Evolutionary conservation across 2,888 invertebrate genomes (phyloP), one percentile per base, ranked within the genome.

Genomic region (Deroplatys truncata): DNA sequence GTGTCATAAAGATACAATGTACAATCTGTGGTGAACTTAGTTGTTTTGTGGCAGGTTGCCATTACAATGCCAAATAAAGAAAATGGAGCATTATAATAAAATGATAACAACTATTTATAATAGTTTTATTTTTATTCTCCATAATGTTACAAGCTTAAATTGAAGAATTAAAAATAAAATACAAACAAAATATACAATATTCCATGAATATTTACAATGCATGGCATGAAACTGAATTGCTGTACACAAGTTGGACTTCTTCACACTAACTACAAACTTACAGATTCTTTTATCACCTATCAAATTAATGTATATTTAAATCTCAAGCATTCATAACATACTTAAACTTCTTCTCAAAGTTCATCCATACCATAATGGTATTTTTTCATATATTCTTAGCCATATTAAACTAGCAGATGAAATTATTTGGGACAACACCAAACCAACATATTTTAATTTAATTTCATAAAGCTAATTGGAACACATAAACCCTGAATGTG

Each of bases 131-230:
- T 35, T 84, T 84, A 72, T 89, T 86, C 84, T 89, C 85, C 84
- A 87, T 87, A 89, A 89, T 89, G 89, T 90, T 90, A 90, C 90
- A 90, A 90, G 90, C 90, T 88, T 86, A 85, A 90, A 85, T 87
- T 90, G 82, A 90, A 88, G 85, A 90, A 88, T 88, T 84, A 90
- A 90, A 90, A 90, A 90, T 90, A 90, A 90, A 90, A 90, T 90
- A 88, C 90, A 90, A 90, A 90, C 90, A 90, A 90, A 90, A 90
- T 90, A 88, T 90, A 90, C 90, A 90, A 83, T 90, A 90, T 88
- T 88, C 86, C 86, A 88, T 85, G 88, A 90, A 90, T 90, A 90
- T 90, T 90, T 90, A 90, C 90, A 90, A 88, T 90, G 90, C 90
- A 90, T 87, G 89, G 89, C 89, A 87, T 89, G 86, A 89, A 89